Percentiles rank a stretch among this genome's conserved stretches.
phyloP scores from a whole-genome alignment of 1,140 invertebrate species.

The Scaptomyza montana region DNA sequence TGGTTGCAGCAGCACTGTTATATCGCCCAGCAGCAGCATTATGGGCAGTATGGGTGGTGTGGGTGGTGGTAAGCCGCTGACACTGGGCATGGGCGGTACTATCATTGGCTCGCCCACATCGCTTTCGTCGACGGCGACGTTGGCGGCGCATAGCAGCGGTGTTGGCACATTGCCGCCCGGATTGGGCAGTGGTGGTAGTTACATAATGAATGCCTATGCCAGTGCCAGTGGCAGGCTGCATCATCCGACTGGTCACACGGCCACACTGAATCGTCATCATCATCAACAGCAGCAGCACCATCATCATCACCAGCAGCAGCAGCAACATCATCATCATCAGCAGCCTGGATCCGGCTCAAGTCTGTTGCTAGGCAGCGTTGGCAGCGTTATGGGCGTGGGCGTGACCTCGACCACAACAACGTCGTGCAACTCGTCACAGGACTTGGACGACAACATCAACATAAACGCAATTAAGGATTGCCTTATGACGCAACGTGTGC shows the following conservation, averaged over 20 bases:
- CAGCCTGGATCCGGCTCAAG: slow-evolving; percentile 68
- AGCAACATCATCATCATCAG: slow-evolving; percentile 47
- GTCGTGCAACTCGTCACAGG: slow-evolving; percentile 80
- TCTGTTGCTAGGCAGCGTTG: slow-evolving; percentile 67
- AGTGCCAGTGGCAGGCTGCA: slow-evolving; percentile 64
- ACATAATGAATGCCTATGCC: slow-evolving; percentile 69
- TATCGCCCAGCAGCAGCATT: slow-evolving; percentile 71
- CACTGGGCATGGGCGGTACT: slow-evolving; percentile 56
- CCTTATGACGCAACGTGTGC: slow-evolving; percentile 82
- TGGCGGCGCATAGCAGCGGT: slow-evolving; percentile 65
- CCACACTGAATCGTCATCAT: slow-evolving; percentile 69
- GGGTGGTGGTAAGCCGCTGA: slow-evolving; percentile 29
- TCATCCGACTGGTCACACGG: slow-evolving; percentile 53
- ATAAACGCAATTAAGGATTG: slow-evolving; percentile 83
- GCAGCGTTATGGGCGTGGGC: slow-evolving; percentile 70
- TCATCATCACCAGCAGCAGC: slow-evolving; percentile 45
- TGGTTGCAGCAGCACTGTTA: slow-evolving; percentile 73
- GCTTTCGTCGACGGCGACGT: slow-evolving; percentile 64
- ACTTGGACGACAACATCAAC: slow-evolving; percentile 81
- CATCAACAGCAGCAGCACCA: slow-evolving; percentile 56
- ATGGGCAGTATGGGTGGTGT: slow-evolving; percentile 48
- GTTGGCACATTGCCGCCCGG: slow-evolving; percentile 75
- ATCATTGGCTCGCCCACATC: slow-evolving; percentile 71
- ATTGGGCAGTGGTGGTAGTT: slow-evolving; percentile 71
- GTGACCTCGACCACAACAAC: slow-evolving; percentile 70